phyloP scores from a whole-genome alignment of 2,888 invertebrate species.

The Napeogenes sylphis region DNA sequence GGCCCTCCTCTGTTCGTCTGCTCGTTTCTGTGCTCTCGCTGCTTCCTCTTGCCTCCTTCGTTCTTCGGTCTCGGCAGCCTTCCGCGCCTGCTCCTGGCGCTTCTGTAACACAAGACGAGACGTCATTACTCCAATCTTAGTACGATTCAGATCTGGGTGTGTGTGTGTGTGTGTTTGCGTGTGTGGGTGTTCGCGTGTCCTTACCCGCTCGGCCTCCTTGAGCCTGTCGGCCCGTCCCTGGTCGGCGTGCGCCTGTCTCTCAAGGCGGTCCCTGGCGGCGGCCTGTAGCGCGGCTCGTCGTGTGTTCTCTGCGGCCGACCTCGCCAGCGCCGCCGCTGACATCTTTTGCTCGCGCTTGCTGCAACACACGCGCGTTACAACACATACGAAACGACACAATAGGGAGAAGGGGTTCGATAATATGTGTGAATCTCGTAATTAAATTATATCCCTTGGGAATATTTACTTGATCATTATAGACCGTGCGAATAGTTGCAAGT shows the following conservation, averaged over 20 bases:
- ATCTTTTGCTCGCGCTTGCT: constrained; percentile 77
- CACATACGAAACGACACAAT: background rate
- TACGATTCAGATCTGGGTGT: too few relatives aligned
- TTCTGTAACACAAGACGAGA: constrained; percentile 40
- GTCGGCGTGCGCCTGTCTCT: constrained; percentile 70
- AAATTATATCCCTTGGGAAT: too few relatives aligned
- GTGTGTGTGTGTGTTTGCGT: too few relatives aligned
- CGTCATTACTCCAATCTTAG: background rate
- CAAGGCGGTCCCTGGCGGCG: constrained; percentile 59
- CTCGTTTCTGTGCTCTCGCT: constrained; percentile 52
- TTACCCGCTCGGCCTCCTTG: constrained; percentile 54
- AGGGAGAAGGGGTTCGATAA: background rate
- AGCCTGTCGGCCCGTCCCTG: constrained; percentile 72
- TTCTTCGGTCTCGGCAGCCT: constrained; percentile 67
- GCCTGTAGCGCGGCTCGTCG: constrained; percentile 45
- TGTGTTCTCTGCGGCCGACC: constrained; percentile 53
- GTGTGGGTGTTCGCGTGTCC: too few relatives aligned
- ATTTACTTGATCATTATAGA: too few relatives aligned
- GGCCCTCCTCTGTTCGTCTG: constrained; percentile 54
- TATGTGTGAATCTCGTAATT: too few relatives aligned
- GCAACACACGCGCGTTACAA: background rate
- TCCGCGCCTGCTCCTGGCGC: constrained; percentile 59
- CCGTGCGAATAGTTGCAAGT: too few relatives aligned
- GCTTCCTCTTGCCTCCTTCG: constrained; percentile 57
- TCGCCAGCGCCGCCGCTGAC: constrained; percentile 71